phyloP scores from a whole-genome alignment of 2,113 vertebrate genomes.

The Scophthalmus maximus region DNA sequence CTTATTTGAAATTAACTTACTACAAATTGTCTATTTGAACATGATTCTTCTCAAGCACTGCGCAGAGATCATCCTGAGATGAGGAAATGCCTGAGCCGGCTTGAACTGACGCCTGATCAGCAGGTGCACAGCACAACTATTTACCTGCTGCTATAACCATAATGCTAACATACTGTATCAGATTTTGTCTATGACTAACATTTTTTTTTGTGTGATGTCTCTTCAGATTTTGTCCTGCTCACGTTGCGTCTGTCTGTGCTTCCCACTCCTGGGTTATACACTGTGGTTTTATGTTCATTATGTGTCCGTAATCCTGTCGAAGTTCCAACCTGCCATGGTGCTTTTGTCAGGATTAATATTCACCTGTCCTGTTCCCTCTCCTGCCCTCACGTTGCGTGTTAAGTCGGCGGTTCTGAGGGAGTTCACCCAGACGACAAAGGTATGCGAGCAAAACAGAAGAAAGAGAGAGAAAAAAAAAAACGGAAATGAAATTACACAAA shows the following conservation, averaged over 20 bases:
- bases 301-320: slow-evolving; percentile 74
- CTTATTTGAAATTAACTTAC: slow-evolving; percentile 26
- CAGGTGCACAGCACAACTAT: slow-evolving; percentile 39
- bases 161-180: slow-evolving; percentile 48
- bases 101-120: slow-evolving; percentile 44
- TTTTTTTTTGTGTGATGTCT: slow-evolving; percentile 30
- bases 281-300: slow-evolving; percentile 56
- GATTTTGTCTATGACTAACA: slow-evolving; percentile 61
- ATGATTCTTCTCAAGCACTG: slow-evolving; percentile 68
- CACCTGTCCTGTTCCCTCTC: slow-evolving; percentile 77
- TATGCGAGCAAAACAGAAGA: slow-evolving; percentile 63
- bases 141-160: slow-evolving; percentile 41
- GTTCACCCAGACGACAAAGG: slow-evolving; percentile 74
- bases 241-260: slow-evolving; percentile 50
- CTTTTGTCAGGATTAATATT: slow-evolving; percentile 79
- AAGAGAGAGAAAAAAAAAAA: neutral
- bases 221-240: slow-evolving; percentile 31
- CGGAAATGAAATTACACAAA: slow-evolving; percentile 52
- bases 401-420: slow-evolving; percentile 74
- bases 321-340: slow-evolving; percentile 65
- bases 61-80: slow-evolving; percentile 60
- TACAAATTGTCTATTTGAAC: slow-evolving; percentile 28
- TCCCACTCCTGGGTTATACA: slow-evolving; percentile 40
- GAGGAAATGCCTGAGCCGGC: slow-evolving; percentile 42
- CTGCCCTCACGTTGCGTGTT: slow-evolving; percentile 71